A percentile compares a stretch with the other conserved stretches of the same genome.
Conservation (phyloP, 2,888 invertebrate species). For the Catocala fraxini region DNA sequence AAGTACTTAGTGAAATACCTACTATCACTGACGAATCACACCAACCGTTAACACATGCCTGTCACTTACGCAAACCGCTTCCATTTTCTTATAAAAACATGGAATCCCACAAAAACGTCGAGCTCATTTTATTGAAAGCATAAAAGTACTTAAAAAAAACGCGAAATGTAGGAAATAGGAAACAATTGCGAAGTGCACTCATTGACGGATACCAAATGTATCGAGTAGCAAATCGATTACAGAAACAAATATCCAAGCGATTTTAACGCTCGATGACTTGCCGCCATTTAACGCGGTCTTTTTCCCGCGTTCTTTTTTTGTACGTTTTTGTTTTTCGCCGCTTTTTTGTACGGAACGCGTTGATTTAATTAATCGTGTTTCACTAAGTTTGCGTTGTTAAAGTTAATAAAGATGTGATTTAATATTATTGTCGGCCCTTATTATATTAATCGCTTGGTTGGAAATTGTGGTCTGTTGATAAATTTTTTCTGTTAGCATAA, state of each 20-base stretch:
- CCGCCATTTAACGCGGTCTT: constrained; percentile 5
- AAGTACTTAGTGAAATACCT: too few species aligned
- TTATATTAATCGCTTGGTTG: constrained; percentile 21
- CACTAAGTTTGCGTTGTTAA: constrained; percentile 34
- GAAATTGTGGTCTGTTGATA: constrained; percentile 23
- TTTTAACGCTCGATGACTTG: constrained; percentile 18
- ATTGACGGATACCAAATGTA: constrained; percentile 27
- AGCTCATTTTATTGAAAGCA: background rate
- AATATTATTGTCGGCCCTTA: constrained; percentile 31
- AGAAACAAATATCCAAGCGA: constrained; percentile 28
- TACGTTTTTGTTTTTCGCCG: background rate
- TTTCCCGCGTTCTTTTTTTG: constrained; percentile 14
- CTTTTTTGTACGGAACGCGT: constrained; percentile 20
- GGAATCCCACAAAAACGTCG: background rate
- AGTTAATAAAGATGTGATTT: constrained; percentile 38
- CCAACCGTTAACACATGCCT: too few species aligned
- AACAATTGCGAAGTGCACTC: constrained; percentile 13
- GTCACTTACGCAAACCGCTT: background rate
- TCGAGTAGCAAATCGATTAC: constrained; percentile 27
- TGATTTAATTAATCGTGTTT: constrained; percentile 23
- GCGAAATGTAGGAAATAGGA: constrained; percentile 33
- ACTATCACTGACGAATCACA: too few species aligned
- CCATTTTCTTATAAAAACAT: constrained; percentile 3
- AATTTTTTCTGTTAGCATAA: constrained; percentile 18
- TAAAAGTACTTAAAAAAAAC: constrained; percentile 15